Evolutionary conservation across 1,140 invertebrate species (phyloP), one percentile per base, ranked within the genome.

Genomic region (Neomicropteryx cornuta): DNA sequence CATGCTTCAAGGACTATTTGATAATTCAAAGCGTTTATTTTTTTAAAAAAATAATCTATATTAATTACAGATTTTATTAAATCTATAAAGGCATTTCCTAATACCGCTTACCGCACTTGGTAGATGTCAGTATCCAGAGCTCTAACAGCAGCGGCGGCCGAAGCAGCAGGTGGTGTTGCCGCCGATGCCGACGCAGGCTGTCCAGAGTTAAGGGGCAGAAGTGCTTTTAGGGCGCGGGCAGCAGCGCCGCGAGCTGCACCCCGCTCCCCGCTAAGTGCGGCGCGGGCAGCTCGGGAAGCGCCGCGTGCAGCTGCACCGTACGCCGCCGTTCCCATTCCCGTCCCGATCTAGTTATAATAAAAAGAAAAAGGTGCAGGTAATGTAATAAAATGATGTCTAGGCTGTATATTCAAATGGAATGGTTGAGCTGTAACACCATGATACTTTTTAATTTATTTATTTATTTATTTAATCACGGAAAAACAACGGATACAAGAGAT

Each of bases 241-340:
- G 61, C 58, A 0, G 54, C 58, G 3, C 58, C 61, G 0, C 61
- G 51, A 16, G 61, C 61, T 0, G 52, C 42, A 2, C 34, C 19
- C 6, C 60, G 49, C 27, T 63, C 60, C 24, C 48, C 47, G 2
- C 53, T 36, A n/a, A 64, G 28, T 11, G 59, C 46, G 0, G 44
- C 40, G 6, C 58, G 51, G 0, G 58, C 55, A 1, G 58, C 59
- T 0, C 61, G 52, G 2, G 53, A 64, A n/a, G n/a, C 27, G 61
- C 57, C 18, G 62, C 61, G 4, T 60, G 55, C 6, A 62, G 34
- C 0, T 58, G 53, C 5, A 47, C 47, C 1, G 55, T n/a, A 55
- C 0, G 59, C 59, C 2, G 61, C 61, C n/a, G 56, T 53, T 11
- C 61, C 61, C 60, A 64, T 62, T 10, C 61, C 61, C 18, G 62